These are phyloP conservation scores for Carlito syrichta DNA, from an alignment of 2,113 vertebrate species.

Conservation along the genomic window DNA sequence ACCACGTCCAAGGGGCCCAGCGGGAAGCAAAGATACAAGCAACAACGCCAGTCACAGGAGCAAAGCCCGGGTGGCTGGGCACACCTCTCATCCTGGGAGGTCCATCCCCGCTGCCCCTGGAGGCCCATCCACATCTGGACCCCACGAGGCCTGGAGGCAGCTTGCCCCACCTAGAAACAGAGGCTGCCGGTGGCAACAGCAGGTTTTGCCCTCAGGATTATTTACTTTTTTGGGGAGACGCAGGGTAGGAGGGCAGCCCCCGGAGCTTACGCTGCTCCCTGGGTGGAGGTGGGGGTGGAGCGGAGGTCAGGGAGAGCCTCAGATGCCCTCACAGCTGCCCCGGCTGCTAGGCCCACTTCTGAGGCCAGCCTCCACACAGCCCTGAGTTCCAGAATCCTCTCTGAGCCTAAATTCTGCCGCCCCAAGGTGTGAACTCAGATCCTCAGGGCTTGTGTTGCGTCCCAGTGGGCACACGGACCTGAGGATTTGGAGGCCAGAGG, in stretches of 20 bases:
- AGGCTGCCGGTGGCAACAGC: fast-evolving
- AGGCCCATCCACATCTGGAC: not conserved
- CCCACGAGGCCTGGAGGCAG: not conserved
- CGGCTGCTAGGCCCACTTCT: fast-evolving
- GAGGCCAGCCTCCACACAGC: fast-evolving
- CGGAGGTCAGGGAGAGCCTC: not conserved
- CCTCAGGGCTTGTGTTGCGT: not conserved
- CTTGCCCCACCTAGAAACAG: fast-evolving
- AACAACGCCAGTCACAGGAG: no score
- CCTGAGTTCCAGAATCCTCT: not conserved
- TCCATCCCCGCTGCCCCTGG: not conserved
- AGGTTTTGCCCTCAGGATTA: fast-evolving
- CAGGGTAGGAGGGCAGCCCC: fast-evolving
- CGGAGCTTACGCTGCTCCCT: fast-evolving
- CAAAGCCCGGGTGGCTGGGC: not conserved
- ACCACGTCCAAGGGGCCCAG: not conserved
- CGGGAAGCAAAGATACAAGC: not conserved
- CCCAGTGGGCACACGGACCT: not conserved
- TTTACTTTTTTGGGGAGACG: not conserved
- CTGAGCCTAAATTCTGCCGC: not conserved
- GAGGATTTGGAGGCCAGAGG: not conserved
- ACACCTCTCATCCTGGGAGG: not conserved
- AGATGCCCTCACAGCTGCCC: fast-evolving
- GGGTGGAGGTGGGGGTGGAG: fast-evolving
- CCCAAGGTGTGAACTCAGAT: not conserved